Evolutionary conservation across 2,888 invertebrate genomes (phyloP).

Genomic region (Gnatocerus cornutus): DNA sequence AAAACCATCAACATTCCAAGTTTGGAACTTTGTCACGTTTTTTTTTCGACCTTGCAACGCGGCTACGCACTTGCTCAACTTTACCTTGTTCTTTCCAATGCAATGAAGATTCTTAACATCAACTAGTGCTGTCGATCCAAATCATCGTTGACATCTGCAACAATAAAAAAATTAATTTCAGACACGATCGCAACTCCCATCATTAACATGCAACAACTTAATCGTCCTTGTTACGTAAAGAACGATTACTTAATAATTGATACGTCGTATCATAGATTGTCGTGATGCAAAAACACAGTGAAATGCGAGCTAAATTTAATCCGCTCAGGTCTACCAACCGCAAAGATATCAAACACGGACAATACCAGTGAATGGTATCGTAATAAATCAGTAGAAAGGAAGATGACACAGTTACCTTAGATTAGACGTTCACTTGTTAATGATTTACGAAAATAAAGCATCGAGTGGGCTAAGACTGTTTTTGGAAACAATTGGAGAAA

Average conservation of each 20-base stretch:
- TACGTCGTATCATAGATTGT: no score
- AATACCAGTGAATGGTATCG: constrained; percentile 9
- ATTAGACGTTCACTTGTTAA: constrained; percentile 13
- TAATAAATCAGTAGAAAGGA: constrained; percentile 36
- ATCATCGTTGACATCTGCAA: constrained; percentile 17
- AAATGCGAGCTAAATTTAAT: background rate
- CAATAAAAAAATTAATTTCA: background rate
- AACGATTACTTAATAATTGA: no score
- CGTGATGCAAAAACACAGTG: no score
- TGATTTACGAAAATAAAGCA: background rate
- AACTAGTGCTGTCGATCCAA: constrained; percentile 19
- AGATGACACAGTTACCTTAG: constrained; percentile 38
- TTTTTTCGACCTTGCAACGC: no score
- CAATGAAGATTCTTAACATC: constrained; percentile 21
- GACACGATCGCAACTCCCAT: no score
- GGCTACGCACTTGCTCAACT: background rate
- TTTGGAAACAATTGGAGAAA: constrained; percentile 24
- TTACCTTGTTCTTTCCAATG: constrained; percentile 7
- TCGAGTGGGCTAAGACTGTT: constrained; percentile 3
- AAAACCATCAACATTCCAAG: no score
- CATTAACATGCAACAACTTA: no score
- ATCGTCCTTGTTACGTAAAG: no score
- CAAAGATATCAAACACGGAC: background rate
- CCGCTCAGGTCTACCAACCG: constrained; percentile 8
- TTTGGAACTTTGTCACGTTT: no score